phyloP scores from a whole-genome alignment of 2,888 invertebrate genomes.

The Tinea trinotella region DNA sequence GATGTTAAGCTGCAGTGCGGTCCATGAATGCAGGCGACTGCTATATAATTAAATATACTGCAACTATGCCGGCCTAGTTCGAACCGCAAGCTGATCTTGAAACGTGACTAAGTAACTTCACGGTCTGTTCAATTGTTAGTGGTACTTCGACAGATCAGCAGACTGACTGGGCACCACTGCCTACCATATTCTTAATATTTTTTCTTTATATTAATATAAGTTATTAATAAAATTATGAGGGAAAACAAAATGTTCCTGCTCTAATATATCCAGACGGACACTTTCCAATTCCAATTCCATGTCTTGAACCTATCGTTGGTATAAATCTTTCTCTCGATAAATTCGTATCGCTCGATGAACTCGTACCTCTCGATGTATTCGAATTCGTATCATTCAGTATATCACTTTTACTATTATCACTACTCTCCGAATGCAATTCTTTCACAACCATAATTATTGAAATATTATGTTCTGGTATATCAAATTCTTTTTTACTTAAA shows the following conservation, averaged over 20 bases:
- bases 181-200: too few relatives aligned
- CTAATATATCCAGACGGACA: conserved; percentile 19
- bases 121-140: too few relatives aligned
- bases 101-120: too few relatives aligned
- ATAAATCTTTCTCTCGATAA: background rate
- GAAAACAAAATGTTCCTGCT: conserved; percentile 20
- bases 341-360: background rate
- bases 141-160: too few relatives aligned
- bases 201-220: background rate
- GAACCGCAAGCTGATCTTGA: too few relatives aligned
- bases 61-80: too few relatives aligned
- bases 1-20: too few relatives aligned
- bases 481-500: background rate
- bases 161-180: too few relatives aligned
- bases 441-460: background rate
- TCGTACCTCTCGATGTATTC: background rate
- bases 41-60: too few relatives aligned
- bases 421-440: background rate
- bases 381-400: background rate
- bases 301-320: background rate
- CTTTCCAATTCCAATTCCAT: conserved; percentile 8
- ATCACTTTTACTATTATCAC: background rate
- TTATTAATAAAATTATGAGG: background rate
- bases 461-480: background rate
- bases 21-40: too few relatives aligned